Conservation (phyloP, 2,113 vertebrate genomes). For the Struthidea cinerea region DNA sequence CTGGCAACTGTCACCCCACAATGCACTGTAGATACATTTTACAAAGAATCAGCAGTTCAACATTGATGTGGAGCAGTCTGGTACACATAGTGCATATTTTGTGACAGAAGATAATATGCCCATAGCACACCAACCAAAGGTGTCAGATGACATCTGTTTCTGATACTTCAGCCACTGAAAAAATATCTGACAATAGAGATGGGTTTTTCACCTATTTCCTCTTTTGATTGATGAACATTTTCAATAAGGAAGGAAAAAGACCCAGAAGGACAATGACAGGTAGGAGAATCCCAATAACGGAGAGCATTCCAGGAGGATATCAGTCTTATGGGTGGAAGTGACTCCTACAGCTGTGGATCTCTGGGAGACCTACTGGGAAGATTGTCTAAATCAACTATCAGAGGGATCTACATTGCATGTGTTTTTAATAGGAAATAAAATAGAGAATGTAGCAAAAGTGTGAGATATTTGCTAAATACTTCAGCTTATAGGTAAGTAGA, state of each 20-base stretch:
- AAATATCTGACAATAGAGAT: neutral
- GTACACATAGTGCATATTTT: neutral
- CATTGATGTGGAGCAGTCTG: neutral
- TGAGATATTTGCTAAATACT: neutral
- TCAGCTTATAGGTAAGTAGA: neutral
- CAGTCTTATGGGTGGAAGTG: neutral
- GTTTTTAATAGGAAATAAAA: neutral
- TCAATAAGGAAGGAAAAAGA: neutral
- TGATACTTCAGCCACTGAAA: neutral
- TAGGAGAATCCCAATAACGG: neutral
- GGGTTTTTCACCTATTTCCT: neutral
- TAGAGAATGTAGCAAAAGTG: neutral
- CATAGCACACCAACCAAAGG: neutral
- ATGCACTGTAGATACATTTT: neutral
- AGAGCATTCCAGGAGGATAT: too few relatives aligned
- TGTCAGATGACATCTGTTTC: neutral
- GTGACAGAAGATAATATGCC: neutral
- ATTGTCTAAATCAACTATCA: too few relatives aligned
- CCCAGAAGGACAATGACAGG: neutral
- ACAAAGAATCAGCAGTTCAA: neutral
- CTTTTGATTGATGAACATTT: neutral
- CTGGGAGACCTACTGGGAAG: too few relatives aligned
- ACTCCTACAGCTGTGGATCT: neutral
- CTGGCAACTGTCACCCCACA: neutral
- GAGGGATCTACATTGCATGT: neutral